Conservation (phyloP, 2,113 vertebrate genomes). For the Caretta caretta region DNA sequence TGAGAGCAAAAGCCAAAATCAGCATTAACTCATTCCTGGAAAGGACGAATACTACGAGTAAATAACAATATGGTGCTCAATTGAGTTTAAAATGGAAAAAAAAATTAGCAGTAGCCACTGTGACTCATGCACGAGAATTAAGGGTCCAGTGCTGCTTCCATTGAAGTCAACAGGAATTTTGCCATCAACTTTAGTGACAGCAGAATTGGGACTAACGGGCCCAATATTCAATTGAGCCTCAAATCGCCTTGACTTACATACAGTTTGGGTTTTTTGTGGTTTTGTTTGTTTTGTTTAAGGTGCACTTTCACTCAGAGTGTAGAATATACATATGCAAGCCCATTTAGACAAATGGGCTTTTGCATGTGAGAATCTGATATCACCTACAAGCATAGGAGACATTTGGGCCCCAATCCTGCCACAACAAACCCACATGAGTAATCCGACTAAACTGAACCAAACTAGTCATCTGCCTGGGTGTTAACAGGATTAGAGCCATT, state of each 20-base stretch:
- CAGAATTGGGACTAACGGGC: neutral
- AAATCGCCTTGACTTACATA: too few species aligned
- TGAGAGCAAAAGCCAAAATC: neutral
- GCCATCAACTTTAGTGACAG: rapidly evolving
- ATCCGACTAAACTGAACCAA: neutral
- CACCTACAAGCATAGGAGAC: neutral
- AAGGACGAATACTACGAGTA: neutral
- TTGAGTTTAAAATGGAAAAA: neutral
- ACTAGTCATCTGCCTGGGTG: rapidly evolving
- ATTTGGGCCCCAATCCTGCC: neutral
- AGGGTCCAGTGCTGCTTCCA: too few species aligned
- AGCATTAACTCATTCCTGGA: rapidly evolving
- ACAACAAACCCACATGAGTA: neutral
- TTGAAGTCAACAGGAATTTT: neutral
- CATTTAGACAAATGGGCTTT: neutral
- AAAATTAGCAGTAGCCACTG: neutral
- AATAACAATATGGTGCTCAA: neutral
- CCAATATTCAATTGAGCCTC: neutral
- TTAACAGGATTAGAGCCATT: rapidly evolving
- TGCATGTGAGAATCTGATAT: rapidly evolving
- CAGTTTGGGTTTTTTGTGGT: neutral
- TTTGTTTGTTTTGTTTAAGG: neutral
- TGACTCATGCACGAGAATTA: neutral
- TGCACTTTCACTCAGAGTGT: rapidly evolving
- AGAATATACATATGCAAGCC: neutral